Base-by-base conservation (phyloP, 2,888 invertebrate genomes). In the Yponomeuta plumbellus region DNA sequence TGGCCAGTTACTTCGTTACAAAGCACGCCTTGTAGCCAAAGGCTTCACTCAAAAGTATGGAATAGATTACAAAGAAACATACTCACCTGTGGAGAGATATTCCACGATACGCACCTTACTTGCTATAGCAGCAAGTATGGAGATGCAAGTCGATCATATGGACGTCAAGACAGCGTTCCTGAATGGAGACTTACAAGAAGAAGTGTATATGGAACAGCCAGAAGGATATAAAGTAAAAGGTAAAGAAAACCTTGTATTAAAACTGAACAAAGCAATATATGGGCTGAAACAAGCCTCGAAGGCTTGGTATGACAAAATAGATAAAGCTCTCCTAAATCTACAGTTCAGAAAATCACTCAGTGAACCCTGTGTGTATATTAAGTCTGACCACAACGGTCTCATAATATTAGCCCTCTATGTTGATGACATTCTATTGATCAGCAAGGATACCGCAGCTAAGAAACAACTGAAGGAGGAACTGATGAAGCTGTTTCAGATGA, bases 21-120 rank as follows among this genome's bases (percentile, higher is more conserved):
- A 67, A 67, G 67, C 67, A 6, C 64, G 66, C 8, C 64, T 67
- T 59, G 67, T 67, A 11, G 67, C 67, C 2, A 67, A 64, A 40
- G 67, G 67, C 1, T 67, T 64, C 59, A 67, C 67, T 61, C 67
- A 67, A 34, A 20, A 57, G 22, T 40, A 64, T 59, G 67, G 67
- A 8, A 59, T 66, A 17, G 65, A 66, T 20, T 66, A 59, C 59
- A 39, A 66, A 13, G 65, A 66, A 39, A 66, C 65, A 5, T 66
- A 22, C 40, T 66, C 65, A 13, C 61, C 44, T 44, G 66, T 66
- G 39, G 66, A 61, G 20, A n/a, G 65, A 10, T 57, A 65, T 20
- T 65, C 58, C n/a, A 65, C 57, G 2, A 56, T 65, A 26, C 17
- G 63, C 5, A 63, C 63, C 10, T 20, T 40, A 11, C 40, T 63